These are phyloP conservation scores for Tragopan temminckii DNA, from an alignment of 2,797 vertebrate genomes.

Conservation along the genomic window DNA sequence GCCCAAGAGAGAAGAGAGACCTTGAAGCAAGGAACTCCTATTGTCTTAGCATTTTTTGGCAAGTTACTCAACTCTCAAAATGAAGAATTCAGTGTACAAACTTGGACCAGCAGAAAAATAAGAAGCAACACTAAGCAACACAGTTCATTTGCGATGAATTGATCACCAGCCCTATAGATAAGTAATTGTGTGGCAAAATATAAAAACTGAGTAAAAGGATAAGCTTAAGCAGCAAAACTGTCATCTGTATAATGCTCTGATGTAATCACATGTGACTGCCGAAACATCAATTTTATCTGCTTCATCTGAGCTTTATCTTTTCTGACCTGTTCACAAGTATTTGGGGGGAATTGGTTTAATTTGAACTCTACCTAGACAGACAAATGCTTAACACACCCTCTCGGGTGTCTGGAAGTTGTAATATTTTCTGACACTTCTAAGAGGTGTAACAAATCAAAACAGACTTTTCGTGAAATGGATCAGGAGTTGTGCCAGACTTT, in stretches of 20 bases:
- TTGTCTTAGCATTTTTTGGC: not conserved
- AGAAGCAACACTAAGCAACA: not conserved
- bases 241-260: slow-evolving; percentile 11
- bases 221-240: slow-evolving; percentile 13
- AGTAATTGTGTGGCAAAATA: not conserved
- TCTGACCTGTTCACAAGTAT: slow-evolving; percentile 57
- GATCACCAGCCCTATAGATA: not conserved
- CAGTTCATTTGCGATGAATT: not conserved
- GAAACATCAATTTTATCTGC: slow-evolving; percentile 52
- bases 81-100: not conserved
- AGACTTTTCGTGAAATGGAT: slow-evolving; percentile 22
- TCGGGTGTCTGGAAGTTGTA: slow-evolving; percentile 33
- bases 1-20: not conserved
- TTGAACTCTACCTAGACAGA: slow-evolving; percentile 22
- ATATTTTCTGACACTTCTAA: slow-evolving; percentile 63
- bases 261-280: slow-evolving; percentile 24
- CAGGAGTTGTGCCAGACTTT: slow-evolving; percentile 27
- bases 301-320: slow-evolving; percentile 65
- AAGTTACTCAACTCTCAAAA: not conserved
- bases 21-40: not conserved
- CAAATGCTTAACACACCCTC: not conserved
- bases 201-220: not conserved
- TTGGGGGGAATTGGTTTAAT: slow-evolving; percentile 53
- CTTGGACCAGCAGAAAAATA: not conserved
- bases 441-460: slow-evolving; percentile 63